Conservation (phyloP, 1,140 invertebrate genomes). For the Diorhabda sublineata region DNA sequence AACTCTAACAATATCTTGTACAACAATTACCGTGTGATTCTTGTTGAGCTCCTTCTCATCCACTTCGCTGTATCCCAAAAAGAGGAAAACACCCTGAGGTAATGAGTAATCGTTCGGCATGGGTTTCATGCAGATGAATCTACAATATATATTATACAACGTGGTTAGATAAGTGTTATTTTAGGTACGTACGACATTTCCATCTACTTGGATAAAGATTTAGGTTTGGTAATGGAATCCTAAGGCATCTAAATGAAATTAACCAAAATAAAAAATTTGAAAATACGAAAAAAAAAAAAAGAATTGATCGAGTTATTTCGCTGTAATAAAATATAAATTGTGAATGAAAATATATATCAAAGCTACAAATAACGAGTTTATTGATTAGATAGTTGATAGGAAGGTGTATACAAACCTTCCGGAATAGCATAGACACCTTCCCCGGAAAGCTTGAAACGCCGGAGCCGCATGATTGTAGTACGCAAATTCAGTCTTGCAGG, state of each 20-base stretch:
- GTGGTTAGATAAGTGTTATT: neutral
- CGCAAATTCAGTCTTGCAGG: conserved; percentile 79
- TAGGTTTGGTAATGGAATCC: neutral
- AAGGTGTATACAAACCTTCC: conserved; percentile 51
- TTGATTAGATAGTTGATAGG: neutral
- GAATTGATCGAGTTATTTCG: no score
- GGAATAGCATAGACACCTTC: conserved; percentile 84
- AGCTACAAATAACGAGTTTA: no score
- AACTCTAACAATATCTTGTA: conserved; percentile 73
- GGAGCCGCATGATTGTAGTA: conserved; percentile 86
- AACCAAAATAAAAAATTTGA: no score
- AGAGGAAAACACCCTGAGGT: conserved; percentile 76
- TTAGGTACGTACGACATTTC: neutral
- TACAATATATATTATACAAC: conserved; percentile 1
- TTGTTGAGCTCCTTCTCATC: conserved; percentile 74
- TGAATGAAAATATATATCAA: no score
- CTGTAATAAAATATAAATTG: no score
- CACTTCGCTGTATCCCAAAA: conserved; percentile 81
- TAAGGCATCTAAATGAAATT: no score
- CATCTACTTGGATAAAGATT: neutral
- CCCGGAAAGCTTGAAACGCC: conserved; percentile 81
- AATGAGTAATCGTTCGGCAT: conserved; percentile 73
- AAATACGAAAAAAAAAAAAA: no score
- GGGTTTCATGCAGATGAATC: conserved; percentile 85
- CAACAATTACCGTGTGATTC: conserved; percentile 71